phyloP scores from a whole-genome alignment of 2,113 vertebrate genomes.

The Chloropsis cyanopogon region DNA sequence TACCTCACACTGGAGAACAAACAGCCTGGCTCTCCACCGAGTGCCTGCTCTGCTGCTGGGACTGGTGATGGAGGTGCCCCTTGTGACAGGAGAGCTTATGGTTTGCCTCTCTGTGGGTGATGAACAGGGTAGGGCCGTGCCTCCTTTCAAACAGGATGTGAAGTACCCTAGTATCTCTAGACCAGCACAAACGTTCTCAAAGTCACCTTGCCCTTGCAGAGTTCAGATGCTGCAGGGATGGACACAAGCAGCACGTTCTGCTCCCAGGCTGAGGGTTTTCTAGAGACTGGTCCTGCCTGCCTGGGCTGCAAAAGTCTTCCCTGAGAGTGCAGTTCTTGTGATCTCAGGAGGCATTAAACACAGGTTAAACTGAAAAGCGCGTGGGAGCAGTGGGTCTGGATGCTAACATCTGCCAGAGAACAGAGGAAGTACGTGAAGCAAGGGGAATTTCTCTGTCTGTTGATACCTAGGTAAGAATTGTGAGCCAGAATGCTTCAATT shows the following conservation, averaged over 20 bases:
- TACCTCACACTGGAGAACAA: background rate
- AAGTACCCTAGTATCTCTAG: background rate
- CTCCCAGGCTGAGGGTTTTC: background rate
- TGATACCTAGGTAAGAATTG: background rate
- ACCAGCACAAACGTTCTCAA: background rate
- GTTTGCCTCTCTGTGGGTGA: background rate
- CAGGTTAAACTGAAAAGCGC: fast-evolving
- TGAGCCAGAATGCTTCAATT: background rate
- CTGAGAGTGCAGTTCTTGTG: background rate
- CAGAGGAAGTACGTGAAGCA: background rate
- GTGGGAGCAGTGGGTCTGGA: background rate
- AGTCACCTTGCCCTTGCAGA: background rate
- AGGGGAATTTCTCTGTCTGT: background rate
- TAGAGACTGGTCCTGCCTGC: background rate
- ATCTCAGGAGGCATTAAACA: background rate
- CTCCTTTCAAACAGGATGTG: background rate
- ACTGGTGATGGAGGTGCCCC: background rate
- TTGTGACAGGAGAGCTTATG: background rate
- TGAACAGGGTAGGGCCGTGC: background rate
- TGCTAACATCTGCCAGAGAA: background rate
- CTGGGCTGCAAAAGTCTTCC: background rate
- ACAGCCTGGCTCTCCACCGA: background rate
- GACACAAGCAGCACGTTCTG: background rate
- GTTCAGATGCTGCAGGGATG: background rate
- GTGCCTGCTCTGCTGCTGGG: background rate